These are phyloP conservation scores for Hydrozoanthus gracilis DNA, from an alignment of 92 coral and sea anemone genomes.

Conservation along the genomic window DNA sequence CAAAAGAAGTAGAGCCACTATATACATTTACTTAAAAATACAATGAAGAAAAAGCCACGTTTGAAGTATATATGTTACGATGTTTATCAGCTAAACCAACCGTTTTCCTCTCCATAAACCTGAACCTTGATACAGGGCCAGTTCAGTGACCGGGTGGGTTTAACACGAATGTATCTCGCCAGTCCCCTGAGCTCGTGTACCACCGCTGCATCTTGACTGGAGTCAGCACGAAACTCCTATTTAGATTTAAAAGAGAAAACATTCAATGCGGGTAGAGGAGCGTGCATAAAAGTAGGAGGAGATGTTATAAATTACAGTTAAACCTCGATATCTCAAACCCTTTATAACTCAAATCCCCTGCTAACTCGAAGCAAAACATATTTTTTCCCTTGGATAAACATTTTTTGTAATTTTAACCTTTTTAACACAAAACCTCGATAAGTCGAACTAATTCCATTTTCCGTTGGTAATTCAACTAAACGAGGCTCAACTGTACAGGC, in stretches of 20 bases:
- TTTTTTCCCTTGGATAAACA: too few relatives aligned
- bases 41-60: too few relatives aligned
- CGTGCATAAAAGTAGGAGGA: too few relatives aligned
- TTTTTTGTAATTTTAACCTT: too few relatives aligned
- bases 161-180: constrained; percentile 20
- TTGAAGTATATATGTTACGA: too few relatives aligned
- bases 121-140: constrained; percentile 18
- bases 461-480: too few relatives aligned
- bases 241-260: neutral
- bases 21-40: too few relatives aligned
- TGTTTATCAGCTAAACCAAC: neutral
- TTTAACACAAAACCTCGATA: too few relatives aligned
- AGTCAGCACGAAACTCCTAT: neutral
- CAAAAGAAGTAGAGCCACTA: too few relatives aligned
- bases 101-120: neutral
- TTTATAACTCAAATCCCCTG: neutral
- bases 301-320: neutral
- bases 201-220: neutral
- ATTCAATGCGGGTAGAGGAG: too few relatives aligned
- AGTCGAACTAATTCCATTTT: too few relatives aligned
- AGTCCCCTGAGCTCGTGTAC: neutral
- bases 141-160: neutral
- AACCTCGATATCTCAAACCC: neutral
- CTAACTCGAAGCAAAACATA: neutral
- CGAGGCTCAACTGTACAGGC: too few relatives aligned